Conservation (phyloP, 2,797 vertebrate genomes). For the Sebastes matsubarae region DNA sequence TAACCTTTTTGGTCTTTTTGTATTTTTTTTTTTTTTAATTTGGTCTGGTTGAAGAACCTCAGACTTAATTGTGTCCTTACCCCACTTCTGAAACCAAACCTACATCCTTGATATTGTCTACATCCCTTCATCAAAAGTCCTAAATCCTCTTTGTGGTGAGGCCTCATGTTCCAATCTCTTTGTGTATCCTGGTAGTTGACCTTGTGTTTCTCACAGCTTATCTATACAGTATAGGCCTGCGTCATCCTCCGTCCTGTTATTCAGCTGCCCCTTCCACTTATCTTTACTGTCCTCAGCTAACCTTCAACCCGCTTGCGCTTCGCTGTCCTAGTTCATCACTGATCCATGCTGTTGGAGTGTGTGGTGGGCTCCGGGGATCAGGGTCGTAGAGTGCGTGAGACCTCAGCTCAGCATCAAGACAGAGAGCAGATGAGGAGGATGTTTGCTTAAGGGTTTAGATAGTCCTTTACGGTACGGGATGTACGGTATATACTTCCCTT, state of each 20-base stretch:
- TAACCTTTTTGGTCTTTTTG: too few relatives aligned
- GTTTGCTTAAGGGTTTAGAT: neutral
- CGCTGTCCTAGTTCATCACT: constrained; percentile 18
- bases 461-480: neutral
- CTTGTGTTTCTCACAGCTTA: constrained; percentile 39
- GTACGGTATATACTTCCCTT: neutral
- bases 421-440: neutral
- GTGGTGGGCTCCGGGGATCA: neutral
- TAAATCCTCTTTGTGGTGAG: constrained; percentile 3
- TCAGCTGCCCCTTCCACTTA: constrained; percentile 4
- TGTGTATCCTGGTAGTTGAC: constrained; percentile 26
- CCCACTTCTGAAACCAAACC: neutral
- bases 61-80: too few relatives aligned
- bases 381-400: neutral
- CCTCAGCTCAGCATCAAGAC: neutral
- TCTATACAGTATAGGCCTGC: constrained; percentile 20
- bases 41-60: neutral
- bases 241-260: constrained; percentile 28
- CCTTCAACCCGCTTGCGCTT: constrained; percentile 17
- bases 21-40: too few relatives aligned
- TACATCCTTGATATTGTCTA: neutral
- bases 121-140: neutral
- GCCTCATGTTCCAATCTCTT: neutral
- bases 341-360: neutral
- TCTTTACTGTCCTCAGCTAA: constrained; percentile 30